Evolutionary conservation across 2,888 invertebrate genomes (phyloP).

Genomic region (Brachyopa scutellaris): DNA sequence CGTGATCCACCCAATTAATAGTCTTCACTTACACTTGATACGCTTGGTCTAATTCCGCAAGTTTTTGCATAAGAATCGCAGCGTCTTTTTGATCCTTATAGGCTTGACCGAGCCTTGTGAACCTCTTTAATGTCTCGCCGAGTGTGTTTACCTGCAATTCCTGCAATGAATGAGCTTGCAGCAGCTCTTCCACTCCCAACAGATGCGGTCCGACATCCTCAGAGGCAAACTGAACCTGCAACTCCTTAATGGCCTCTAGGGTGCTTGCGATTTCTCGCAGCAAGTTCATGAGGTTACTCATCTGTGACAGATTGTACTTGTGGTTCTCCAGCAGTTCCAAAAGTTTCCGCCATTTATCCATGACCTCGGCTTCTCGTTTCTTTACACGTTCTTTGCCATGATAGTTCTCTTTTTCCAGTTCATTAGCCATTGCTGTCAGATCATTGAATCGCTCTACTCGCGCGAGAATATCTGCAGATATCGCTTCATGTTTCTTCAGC

Average conservation of each 20-base stretch:
- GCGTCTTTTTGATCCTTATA: conserved; percentile 85
- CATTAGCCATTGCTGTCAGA: conserved; percentile 95
- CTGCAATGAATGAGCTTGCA: conserved; percentile 96
- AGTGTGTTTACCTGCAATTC: conserved; percentile 95
- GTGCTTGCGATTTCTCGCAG: conserved; percentile 96
- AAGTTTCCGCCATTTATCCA: conserved; percentile 93
- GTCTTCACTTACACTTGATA: conserved; percentile 85
- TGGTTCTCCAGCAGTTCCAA: conserved; percentile 93
- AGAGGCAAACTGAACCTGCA: conserved; percentile 88
- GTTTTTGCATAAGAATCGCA: conserved; percentile 85
- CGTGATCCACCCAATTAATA: background rate
- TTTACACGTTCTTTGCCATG: conserved; percentile 92
- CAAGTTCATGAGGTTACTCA: conserved; percentile 93
- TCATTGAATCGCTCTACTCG: conserved; percentile 96
- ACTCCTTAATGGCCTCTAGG: conserved; percentile 90
- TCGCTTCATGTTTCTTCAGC: conserved; percentile 98
- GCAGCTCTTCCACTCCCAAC: conserved; percentile 95
- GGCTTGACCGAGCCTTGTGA: conserved; percentile 87
- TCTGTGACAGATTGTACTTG: conserved; percentile 87
- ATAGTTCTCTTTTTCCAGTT: conserved; percentile 95
- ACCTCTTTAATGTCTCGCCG: conserved; percentile 91
- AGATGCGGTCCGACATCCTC: conserved; percentile 96
- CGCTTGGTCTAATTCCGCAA: conserved; percentile 89
- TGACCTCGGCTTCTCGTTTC: conserved; percentile 85
- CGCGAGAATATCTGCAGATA: conserved; percentile 97